Evolutionary conservation across 2,888 invertebrate species (phyloP), one percentile per base, ranked within the genome.

Genomic region (Copidosoma aretas): DNA sequence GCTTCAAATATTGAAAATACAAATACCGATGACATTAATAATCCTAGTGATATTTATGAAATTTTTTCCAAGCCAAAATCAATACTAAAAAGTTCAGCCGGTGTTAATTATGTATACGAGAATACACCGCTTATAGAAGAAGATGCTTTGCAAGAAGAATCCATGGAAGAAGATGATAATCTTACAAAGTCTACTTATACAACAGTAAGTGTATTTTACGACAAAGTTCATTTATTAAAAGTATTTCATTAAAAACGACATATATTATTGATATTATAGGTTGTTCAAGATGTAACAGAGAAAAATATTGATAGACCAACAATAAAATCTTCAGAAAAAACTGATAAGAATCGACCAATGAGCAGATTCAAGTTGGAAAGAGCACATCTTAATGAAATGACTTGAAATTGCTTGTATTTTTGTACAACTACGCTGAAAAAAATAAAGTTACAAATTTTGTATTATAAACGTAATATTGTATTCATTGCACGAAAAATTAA

Each of bases 331-430:
- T 65, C 43, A n/a, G 68, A 70, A 60, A 1, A 67, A 19, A 56
- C 51, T n/a, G 66, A 62, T 24, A 64, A 71, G 46, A 75, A 73
- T 52, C 73, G 75, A 71, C 75, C 76, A 43, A 69, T 80, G 19
- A 81, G 81, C 52, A 77, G 74, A 72, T 81, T 81, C 67, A 81
- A 76, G 70, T 75, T 79, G 70, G 78, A 78, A 68, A 76, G 80
- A 61, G 60, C 73, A 24, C 72, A 67, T n/a, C n/a, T n/a, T n/a
- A n/a, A n/a, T 53, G 59, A 46, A 46, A 46, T 8, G 43, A 46
- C 32, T n/a, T n/a, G n/a, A 32, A 32, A 32, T 5, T 32, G 8
- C 3, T 32, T 32, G 3, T 32, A 8, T 32, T 32, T 32, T 32
- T n/a, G n/a, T n/a, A n/a, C n/a, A n/a, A n/a, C n/a, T n/a, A n/a